Base-by-base conservation (phyloP, 92 coral and sea anemone genomes). In the Porites cylindrica region DNA sequence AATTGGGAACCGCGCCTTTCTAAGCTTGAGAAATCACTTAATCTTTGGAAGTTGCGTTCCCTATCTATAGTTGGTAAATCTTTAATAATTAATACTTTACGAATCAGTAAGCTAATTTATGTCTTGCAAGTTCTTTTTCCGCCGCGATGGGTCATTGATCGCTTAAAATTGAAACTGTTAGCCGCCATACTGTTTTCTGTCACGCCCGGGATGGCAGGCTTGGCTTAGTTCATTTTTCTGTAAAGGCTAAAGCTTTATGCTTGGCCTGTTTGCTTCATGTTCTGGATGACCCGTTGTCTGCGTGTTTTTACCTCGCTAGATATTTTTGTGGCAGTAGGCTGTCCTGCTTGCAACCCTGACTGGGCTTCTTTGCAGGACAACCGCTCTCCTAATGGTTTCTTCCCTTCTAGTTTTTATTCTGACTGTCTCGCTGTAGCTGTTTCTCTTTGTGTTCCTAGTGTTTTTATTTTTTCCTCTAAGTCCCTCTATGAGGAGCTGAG, bases 121-220 rank as follows among this genome's bases (percentile, higher is more conserved):
- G 18, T 82, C 6, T 63, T 51, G 0, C 4, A 56, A 1, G 13
- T 82, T 1, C 20, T 82, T 0, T 0, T 13, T 0, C 2, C 20
- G 1, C 91, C 92, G 0, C 19, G 47, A 0, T 51, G 70, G 51
- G 77, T 69, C 0, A 1, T 69, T 5, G 20, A 75, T 0, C 13
- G 21, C 0, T 2, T 77, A 68, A 53, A 18, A 79, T 51, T n/a
- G 90, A 86, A 16, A 66, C 82, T 12, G 80, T 86, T 60, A 75
- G 53, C 6, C 69, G 62, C 1, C 43, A 86, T 10, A 11, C 91
- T 0, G 63, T 80, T 32, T 47, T 51, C n/a, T 54, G 54, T 2
- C 82, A 82, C 1, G 0, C 8, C 10, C 1, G 59, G 1, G 19
- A 21, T 2, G 82, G 91, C 1, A 86, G 91, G 3, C 29, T 87